A percentile compares a stretch with the other conserved stretches of the same genome.
These are phyloP conservation scores for Rhamnusium bicolor DNA, from an alignment of 2,888 invertebrate species.

Conservation along the genomic window DNA sequence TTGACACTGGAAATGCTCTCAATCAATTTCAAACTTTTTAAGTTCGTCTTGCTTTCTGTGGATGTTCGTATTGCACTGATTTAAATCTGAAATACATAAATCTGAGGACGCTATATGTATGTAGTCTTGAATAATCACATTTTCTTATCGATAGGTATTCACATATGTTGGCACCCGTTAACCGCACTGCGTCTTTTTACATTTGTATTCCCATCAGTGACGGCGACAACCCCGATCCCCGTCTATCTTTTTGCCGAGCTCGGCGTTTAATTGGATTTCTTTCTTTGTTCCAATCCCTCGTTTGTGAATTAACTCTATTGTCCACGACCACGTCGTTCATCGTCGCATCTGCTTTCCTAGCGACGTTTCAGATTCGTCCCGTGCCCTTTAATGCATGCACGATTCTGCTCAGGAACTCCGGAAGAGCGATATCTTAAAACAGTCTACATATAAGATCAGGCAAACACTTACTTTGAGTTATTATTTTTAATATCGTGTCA, in stretches of 20 bases:
- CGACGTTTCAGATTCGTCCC: conserved; percentile 13
- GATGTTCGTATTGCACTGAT: background rate
- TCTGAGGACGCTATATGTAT: no score
- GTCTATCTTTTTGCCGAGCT: conserved; percentile 54
- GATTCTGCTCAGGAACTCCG: background rate
- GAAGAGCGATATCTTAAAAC: background rate
- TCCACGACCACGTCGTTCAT: conserved; percentile 55
- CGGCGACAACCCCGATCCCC: conserved; percentile 34
- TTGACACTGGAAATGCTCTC: conserved; percentile 24
- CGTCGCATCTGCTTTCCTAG: conserved; percentile 47
- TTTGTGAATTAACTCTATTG: conserved; percentile 69
- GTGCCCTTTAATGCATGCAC: conserved; percentile 37
- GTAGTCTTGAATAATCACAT: background rate
- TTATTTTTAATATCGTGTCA: conserved; percentile 36
- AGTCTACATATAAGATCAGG: background rate
- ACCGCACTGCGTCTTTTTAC: conserved; percentile 61
- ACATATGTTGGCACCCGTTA: conserved; percentile 58
- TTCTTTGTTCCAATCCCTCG: conserved; percentile 65
- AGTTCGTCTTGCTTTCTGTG: background rate
- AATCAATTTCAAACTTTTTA: conserved; percentile 23
- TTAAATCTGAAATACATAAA: background rate
- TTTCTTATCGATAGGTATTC: conserved; percentile 41
- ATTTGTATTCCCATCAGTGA: conserved; percentile 62
- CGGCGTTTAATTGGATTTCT: conserved; percentile 71
- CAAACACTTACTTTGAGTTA: conserved; percentile 18